Evolutionary conservation across 2,888 invertebrate genomes (phyloP).

Genomic region (Drosophila parthenogenetica): DNA sequence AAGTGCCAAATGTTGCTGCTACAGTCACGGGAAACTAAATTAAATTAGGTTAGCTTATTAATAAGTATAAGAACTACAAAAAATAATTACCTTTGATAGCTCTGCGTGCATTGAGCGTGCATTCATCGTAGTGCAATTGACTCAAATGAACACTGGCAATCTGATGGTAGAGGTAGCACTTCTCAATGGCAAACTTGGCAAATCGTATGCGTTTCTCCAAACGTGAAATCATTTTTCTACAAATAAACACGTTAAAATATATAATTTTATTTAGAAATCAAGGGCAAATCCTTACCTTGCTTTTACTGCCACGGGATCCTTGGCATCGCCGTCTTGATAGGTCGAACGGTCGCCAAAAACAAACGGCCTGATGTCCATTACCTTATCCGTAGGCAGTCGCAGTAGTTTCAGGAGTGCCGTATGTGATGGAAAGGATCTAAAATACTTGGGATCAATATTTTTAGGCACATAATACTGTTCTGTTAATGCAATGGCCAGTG

Average conservation of each 20-base stretch:
- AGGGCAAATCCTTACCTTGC: conserved; percentile 30
- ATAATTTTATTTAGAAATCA: not conserved
- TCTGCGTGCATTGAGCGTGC: conserved; percentile 71
- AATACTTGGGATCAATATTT: conserved; percentile 17
- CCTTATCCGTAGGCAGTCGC: conserved; percentile 67
- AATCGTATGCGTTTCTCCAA: conserved; percentile 77
- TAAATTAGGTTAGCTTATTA: no score
- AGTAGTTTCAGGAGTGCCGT: conserved; percentile 53
- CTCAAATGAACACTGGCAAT: conserved; percentile 70
- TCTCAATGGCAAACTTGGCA: conserved; percentile 79
- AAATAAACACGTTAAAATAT: not conserved
- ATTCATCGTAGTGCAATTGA: conserved; percentile 74
- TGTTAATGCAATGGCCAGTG: conserved; percentile 71
- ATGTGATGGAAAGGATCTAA: not conserved
- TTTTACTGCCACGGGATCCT: conserved; percentile 19
- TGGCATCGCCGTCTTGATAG: conserved; percentile 74
- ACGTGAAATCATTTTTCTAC: conserved; percentile 63
- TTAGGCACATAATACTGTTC: conserved; percentile 65
- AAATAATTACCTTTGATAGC: conserved; percentile 61
- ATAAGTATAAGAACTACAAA: not conserved
- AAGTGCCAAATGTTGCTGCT: conserved; percentile 76
- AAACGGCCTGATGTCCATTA: conserved; percentile 66
- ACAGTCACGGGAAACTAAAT: conserved; percentile 44
- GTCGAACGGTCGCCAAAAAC: conserved; percentile 82
- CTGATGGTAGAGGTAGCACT: conserved; percentile 76